Percentiles rank a stretch among this genome's conserved stretches.
These are phyloP conservation scores for Cygnus olor DNA, from an alignment of 2,797 vertebrate genomes.

Conservation along the genomic window DNA sequence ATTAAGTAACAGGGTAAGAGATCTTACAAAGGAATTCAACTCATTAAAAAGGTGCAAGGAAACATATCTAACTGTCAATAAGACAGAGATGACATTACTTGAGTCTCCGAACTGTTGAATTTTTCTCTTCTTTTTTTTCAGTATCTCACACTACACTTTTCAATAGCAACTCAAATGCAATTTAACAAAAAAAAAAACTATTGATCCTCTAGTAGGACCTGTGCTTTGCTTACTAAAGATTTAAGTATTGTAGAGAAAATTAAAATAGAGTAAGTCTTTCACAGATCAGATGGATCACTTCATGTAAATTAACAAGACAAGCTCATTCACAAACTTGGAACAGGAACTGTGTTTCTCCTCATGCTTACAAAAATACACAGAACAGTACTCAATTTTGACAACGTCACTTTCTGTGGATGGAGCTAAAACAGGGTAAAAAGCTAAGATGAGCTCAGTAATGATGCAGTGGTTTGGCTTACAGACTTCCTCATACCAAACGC, in stretches of 20 bases:
- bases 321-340: background rate
- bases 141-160: background rate
- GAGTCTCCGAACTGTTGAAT: background rate
- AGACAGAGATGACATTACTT: background rate
- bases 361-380: background rate
- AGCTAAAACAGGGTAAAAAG: background rate
- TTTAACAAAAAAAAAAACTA: background rate
- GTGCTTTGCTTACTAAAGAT: background rate
- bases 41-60: background rate
- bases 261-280: background rate
- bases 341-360: background rate
- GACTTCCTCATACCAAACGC: background rate
- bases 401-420: no score
- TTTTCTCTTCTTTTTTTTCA: background rate
- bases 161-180: background rate
- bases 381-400: background rate
- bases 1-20: background rate
- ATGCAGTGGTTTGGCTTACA: accelerated
- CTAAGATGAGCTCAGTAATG: background rate
- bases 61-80: background rate
- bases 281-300: background rate
- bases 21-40: background rate
- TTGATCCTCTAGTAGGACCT: background rate
- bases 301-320: background rate
- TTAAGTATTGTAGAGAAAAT: background rate